Conservation (phyloP, 2,888 invertebrate species). For the Spialia ferax region DNA sequence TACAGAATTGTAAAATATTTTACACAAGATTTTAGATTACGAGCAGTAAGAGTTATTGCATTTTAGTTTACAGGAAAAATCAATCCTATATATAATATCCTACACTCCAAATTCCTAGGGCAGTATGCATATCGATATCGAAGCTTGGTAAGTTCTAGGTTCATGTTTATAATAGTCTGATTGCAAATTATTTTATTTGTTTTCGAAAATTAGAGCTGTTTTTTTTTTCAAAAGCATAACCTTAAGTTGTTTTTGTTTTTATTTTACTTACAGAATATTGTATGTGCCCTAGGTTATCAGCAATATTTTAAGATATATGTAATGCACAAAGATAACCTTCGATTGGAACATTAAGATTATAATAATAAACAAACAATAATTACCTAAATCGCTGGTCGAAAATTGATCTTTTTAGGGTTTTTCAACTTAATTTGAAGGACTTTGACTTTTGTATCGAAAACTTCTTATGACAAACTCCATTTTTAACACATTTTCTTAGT, state of each 20-base stretch:
- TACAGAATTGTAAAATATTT: slow-evolving; percentile 37
- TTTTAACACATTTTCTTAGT: too few species aligned
- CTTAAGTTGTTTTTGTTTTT: neutral
- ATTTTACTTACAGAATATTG: neutral
- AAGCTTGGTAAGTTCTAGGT: too few species aligned
- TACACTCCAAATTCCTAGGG: neutral
- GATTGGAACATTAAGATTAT: slow-evolving; percentile 14
- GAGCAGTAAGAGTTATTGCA: slow-evolving; percentile 26
- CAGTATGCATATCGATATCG: neutral
- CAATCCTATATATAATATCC: neutral
- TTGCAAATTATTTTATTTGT: neutral
- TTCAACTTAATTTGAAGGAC: too few species aligned
- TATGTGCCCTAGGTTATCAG: neutral
- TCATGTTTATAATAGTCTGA: neutral
- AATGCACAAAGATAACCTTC: slow-evolving; percentile 28
- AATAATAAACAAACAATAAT: too few species aligned
- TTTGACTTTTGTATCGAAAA: too few species aligned
- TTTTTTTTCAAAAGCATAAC: neutral
- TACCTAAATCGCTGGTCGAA: too few species aligned
- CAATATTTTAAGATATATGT: slow-evolving; percentile 25
- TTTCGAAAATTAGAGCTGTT: neutral
- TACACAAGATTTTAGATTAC: slow-evolving; percentile 32
- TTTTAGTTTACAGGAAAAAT: slow-evolving; percentile 17
- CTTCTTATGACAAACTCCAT: too few species aligned
- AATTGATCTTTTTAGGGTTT: too few species aligned